Evolutionary conservation across 1,140 invertebrate species (phyloP), one percentile per base, ranked within the genome.

Genomic region (Eufriesea mexicana): DNA sequence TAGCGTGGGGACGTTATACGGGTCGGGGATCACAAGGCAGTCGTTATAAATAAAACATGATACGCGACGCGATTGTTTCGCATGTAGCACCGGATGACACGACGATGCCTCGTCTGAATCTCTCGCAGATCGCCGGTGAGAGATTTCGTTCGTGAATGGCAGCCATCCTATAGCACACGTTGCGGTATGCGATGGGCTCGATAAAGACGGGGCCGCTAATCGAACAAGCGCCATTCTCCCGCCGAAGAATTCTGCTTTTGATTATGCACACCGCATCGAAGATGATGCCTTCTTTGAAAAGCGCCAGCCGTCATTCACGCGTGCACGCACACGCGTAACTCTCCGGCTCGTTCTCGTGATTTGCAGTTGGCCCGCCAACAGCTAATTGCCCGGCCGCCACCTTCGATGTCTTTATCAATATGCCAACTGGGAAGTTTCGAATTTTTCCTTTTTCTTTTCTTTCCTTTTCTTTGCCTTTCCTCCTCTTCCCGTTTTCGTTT

Each of bases 21-120:
- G 59, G 25, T 35, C 71, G 28, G 14, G 9, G 70, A 74, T 45
- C 70, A 55, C 16, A 74, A 62, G 49, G 12, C 28, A 18, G 35
- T 25, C 70, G 71, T 70, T 86, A 84, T 87, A 79, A 86, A 87
- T 86, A 87, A 87, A 84, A 86, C 80, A 84, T 84, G 85, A 84
- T 84, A 86, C 74, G 61, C 16, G 59, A 59, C 70, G 59, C 85
- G 80, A 79, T 77, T 86, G 76, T 87, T 86, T 87, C 85, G 72
- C 76, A 72, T 81, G 61, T 83, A 79, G 81, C 81, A 87, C 85
- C 86, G 86, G 85, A 87, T 87, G 86, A 87, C 75, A 83, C 86
- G 84, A 66, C 76, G 80, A 59, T 57, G 85, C 75, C 81, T 54
- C 76, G 84, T 86, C 85, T 59, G 86, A 73, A 77, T 77, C 62